Percentiles rank a stretch among this genome's conserved stretches.
These are phyloP conservation scores for Metalampra italica DNA, from an alignment of 2,888 invertebrate genomes.

Conservation along the genomic window DNA sequence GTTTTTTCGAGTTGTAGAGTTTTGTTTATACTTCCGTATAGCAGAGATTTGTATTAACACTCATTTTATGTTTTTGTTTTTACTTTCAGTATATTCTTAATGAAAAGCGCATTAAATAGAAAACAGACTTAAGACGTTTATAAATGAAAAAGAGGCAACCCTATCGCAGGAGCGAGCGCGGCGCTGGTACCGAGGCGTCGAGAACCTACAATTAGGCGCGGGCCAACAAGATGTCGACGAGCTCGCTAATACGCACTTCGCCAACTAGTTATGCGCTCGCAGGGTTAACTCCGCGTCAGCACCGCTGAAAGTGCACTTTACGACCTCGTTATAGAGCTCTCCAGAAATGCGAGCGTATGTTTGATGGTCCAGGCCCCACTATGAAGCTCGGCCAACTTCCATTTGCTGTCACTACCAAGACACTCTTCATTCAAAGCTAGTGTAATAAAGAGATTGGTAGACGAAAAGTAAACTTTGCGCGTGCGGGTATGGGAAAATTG, in stretches of 20 bases:
- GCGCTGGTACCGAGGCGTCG: conserved; percentile 65
- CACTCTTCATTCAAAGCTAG: conserved; percentile 8
- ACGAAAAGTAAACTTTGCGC: conserved; percentile 14
- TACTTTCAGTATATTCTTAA: no score
- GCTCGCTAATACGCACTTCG: conserved; percentile 65
- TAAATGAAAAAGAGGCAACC: conserved; percentile 32
- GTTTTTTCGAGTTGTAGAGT: no score
- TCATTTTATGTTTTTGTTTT: no score
- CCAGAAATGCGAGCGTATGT: conserved; percentile 20
- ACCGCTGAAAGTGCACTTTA: conserved; percentile 28
- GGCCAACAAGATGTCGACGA: conserved; percentile 54
- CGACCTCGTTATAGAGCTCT: conserved; percentile 15
- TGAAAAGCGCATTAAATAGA: no score
- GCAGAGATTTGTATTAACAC: no score
- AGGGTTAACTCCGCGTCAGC: conserved; percentile 20
- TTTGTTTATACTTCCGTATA: no score
- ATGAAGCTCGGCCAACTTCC: conserved; percentile 31
- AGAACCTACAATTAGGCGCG: conserved; percentile 74
- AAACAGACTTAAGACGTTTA: no score
- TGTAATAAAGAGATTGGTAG: conserved; percentile 6
- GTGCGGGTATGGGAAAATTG: conserved; percentile 44
- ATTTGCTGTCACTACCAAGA: conserved; percentile 12
- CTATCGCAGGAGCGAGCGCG: conserved; percentile 46
- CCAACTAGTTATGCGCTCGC: conserved; percentile 56
- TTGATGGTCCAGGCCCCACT: conserved; percentile 45